A percentile compares a stretch with the other conserved stretches of the same genome.
Evolutionary conservation across 2,888 invertebrate species (phyloP).

Genomic region (Bhutanitis thaidina): DNA sequence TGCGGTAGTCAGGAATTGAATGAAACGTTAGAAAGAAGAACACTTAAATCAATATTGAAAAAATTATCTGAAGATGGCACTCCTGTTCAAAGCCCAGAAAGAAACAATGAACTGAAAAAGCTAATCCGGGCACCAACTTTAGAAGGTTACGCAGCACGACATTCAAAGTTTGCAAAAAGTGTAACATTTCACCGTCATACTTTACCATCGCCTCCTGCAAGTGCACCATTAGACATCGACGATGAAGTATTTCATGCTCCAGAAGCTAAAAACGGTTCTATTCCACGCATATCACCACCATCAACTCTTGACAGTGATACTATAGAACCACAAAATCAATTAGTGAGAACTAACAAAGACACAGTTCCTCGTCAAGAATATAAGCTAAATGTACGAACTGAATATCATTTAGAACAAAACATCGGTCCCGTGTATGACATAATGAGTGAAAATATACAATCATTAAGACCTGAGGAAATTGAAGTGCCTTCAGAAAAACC

Average conservation of each 20-base stretch:
- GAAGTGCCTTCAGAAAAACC: slow-evolving; percentile 78
- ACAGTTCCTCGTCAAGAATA: slow-evolving; percentile 34
- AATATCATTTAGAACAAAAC: slow-evolving; percentile 49
- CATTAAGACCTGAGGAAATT: slow-evolving; percentile 73
- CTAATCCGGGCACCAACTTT: slow-evolving; percentile 90
- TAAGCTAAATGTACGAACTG: slow-evolving; percentile 47
- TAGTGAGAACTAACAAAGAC: slow-evolving; percentile 33
- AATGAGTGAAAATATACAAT: no score
- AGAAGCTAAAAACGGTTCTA: slow-evolving; percentile 34
- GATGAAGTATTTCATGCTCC: slow-evolving; percentile 59
- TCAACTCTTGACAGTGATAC: slow-evolving; percentile 23
- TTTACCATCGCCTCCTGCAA: slow-evolving; percentile 87
- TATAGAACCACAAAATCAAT: slow-evolving; percentile 32
- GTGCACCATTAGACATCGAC: slow-evolving; percentile 58
- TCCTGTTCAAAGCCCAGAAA: slow-evolving; percentile 67
- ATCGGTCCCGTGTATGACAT: slow-evolving; percentile 57
- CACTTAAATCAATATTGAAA: slow-evolving; percentile 91
- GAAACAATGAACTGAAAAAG: slow-evolving; percentile 81
- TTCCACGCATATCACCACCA: slow-evolving; percentile 35
- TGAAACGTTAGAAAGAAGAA: slow-evolving; percentile 89
- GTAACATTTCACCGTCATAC: slow-evolving; percentile 93
- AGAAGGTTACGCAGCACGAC: slow-evolving; percentile 93
- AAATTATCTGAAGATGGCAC: slow-evolving; percentile 86
- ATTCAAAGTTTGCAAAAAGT: slow-evolving; percentile 92
- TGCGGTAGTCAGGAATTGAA: slow-evolving; percentile 79